Percentiles rank a stretch among this genome's conserved stretches.
These are phyloP conservation scores for Sycophila sp. DNA, from an alignment of 1,140 invertebrate genomes.

Conservation along the genomic window DNA sequence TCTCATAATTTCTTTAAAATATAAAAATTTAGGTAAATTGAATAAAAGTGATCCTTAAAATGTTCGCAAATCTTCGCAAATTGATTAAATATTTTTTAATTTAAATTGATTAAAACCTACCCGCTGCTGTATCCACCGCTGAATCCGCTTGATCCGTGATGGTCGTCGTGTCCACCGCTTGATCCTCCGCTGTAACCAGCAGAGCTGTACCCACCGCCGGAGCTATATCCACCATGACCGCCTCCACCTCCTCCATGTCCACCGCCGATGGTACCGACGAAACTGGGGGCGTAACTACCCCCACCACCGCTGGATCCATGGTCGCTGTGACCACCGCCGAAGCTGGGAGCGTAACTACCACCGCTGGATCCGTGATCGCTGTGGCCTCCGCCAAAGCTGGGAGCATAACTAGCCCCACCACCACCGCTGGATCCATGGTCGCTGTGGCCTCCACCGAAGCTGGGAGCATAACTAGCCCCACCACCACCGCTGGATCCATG, in stretches of 20 bases:
- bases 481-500: conserved; percentile 21
- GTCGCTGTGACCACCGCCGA: conserved; percentile 1
- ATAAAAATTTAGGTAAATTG: too few relatives aligned
- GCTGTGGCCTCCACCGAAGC: conserved; percentile 21
- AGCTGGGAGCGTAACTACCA: conserved; percentile 33
- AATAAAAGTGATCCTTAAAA: too few relatives aligned
- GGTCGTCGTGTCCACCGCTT: background rate
- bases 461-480: conserved; percentile 8
- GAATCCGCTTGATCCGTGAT: background rate
- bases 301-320: conserved; percentile 18
- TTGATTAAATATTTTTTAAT: too few relatives aligned
- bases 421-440: conserved; percentile 23
- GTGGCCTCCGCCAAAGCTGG: conserved; percentile 18
- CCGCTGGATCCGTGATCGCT: conserved; percentile 39
- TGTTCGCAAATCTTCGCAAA: too few relatives aligned
- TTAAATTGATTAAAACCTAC: too few relatives aligned
- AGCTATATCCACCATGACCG: conserved; percentile 5
- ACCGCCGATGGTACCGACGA: too few relatives aligned
- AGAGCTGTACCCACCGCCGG: conserved; percentile 22
- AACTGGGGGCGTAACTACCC: conserved; percentile 25
- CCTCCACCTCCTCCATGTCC: conserved; percentile 26
- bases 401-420: conserved; percentile 19
- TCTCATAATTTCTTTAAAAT: too few relatives aligned
- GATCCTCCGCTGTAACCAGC: conserved; percentile 11
- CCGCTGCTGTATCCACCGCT: background rate